Evolutionary conservation across 2,797 vertebrate species (phyloP).

Genomic region (Pipistrellus kuhlii): DNA sequence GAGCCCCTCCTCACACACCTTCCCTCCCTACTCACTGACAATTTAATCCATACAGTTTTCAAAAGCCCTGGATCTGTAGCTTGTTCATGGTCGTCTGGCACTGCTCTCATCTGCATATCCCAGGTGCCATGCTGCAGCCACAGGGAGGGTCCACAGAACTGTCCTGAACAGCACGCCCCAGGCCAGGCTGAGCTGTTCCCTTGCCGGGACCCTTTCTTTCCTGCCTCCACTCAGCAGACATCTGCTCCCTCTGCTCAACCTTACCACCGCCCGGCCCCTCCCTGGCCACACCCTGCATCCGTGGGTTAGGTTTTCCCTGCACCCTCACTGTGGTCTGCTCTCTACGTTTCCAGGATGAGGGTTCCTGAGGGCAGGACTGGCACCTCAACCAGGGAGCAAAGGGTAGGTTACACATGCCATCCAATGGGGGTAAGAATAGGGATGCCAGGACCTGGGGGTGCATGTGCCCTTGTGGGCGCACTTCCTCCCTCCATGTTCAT

Average conservation of each 20-base stretch:
- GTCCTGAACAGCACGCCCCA: not conserved
- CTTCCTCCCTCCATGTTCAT: not conserved
- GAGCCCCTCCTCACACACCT: not conserved
- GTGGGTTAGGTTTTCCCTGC: not conserved
- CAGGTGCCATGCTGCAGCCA: not conserved
- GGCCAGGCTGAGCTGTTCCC: not conserved
- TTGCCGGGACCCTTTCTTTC: not conserved
- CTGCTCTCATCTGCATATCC: not conserved
- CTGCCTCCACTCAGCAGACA: not conserved
- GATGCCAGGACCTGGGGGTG: not conserved
- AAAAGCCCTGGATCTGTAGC: constrained; percentile 13
- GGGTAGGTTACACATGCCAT: not conserved
- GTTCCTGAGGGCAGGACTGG: not conserved
- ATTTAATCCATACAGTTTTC: constrained; percentile 41
- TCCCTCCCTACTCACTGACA: constrained; percentile 15
- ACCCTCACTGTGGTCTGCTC: not conserved
- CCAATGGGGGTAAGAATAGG: not conserved
- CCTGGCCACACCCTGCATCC: not conserved
- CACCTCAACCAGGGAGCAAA: not conserved
- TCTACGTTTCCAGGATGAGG: not conserved
- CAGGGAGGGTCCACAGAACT: not conserved
- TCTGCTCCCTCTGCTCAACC: not conserved
- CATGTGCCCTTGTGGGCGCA: not conserved
- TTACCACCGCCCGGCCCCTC: too few relatives aligned
- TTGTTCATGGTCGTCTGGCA: not conserved